Conservation (phyloP, 2,888 invertebrate species). For the Furcula furcula region DNA sequence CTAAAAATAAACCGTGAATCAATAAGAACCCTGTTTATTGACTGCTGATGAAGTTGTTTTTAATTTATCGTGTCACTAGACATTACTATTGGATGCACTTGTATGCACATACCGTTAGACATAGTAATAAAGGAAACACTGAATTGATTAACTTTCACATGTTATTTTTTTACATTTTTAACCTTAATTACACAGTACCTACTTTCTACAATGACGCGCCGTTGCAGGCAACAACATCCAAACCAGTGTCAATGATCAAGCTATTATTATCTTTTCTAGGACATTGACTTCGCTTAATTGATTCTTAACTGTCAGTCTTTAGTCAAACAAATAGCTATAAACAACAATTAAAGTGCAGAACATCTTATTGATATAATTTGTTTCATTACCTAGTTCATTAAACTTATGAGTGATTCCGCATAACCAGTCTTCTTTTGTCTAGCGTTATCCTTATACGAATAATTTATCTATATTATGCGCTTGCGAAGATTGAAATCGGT, state of each 20-base stretch:
- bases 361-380: constrained; percentile 19
- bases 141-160: constrained; percentile 16
- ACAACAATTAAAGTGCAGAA: constrained; percentile 17
- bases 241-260: constrained; percentile 28
- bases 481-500: too few species aligned
- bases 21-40: constrained; percentile 24
- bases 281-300: constrained; percentile 30
- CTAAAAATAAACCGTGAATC: constrained; percentile 27
- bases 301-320: constrained; percentile 20
- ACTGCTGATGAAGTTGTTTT: constrained; percentile 19
- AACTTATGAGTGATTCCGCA: too few species aligned
- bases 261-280: constrained; percentile 19
- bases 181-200: constrained; percentile 9
- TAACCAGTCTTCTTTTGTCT: too few species aligned
- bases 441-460: too few species aligned
- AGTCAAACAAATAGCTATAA: constrained; percentile 17
- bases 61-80: constrained; percentile 8
- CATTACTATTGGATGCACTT: too few species aligned
- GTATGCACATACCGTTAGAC: too few species aligned
- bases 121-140: constrained; percentile 2
- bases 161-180: constrained; percentile 10
- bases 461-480: too few species aligned
- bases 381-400: constrained; percentile 22
- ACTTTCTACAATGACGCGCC: constrained; percentile 15
- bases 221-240: constrained; percentile 10